Percentiles rank a stretch among this genome's conserved stretches.
Evolutionary conservation across 2,888 invertebrate genomes (phyloP).

Genomic region (Drosophila austrosaltans): DNA sequence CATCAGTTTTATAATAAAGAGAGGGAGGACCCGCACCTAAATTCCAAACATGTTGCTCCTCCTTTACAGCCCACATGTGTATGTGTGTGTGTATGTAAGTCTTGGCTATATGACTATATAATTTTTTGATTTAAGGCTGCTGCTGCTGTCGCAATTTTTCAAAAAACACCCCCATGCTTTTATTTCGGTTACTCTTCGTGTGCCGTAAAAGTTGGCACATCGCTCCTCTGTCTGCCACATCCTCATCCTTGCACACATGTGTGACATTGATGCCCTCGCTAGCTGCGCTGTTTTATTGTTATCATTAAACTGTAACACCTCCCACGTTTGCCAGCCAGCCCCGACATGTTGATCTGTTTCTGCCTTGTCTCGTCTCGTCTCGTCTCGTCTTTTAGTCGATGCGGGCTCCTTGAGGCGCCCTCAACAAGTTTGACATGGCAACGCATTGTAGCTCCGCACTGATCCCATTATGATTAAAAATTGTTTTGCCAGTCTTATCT

Average conservation of each 20-base stretch:
- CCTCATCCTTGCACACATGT: conserved; percentile 22
- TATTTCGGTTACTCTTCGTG: conserved; percentile 50
- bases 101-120: conserved; percentile 75
- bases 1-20: conserved; percentile 61
- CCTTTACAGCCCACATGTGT: conserved; percentile 24
- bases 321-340: conserved; percentile 33
- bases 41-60: conserved; percentile 69
- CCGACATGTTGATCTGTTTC: conserved; percentile 9
- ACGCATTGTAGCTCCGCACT: conserved; percentile 18
- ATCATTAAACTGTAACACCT: conserved; percentile 75
- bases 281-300: conserved; percentile 75
- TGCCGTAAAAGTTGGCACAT: conserved; percentile 48
- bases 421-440: conserved; percentile 69
- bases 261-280: conserved; percentile 74
- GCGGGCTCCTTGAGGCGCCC: conserved; percentile 44
- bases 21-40: conserved; percentile 46
- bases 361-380: conserved; percentile 54
- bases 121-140: conserved; percentile 77
- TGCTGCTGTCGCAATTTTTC: conserved; percentile 71
- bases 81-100: conserved; percentile 24
- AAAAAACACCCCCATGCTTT: conserved; percentile 56
- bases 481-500: conserved; percentile 66
- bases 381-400: conserved; percentile 19
- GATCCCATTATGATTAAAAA: conserved; percentile 77
- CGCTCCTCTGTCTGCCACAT: neutral